These are phyloP conservation scores for Drosophila limbata DNA, from an alignment of 2,888 invertebrate genomes.

Conservation along the genomic window DNA sequence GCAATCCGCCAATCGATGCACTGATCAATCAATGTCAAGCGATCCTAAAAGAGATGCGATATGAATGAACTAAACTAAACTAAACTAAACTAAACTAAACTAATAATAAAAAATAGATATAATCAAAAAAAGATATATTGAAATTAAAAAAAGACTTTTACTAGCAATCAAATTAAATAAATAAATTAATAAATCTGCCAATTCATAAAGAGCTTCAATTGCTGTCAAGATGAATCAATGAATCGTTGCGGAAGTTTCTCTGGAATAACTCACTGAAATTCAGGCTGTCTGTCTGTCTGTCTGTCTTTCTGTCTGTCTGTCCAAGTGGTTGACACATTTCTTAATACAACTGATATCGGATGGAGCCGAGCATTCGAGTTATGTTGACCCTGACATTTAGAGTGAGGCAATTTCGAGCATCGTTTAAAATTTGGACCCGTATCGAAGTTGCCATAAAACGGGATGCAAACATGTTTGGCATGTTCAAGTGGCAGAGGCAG, in stretches of 20 bases:
- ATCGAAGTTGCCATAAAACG: slow-evolving; percentile 67
- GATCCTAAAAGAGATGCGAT: too few species aligned
- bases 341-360: background rate
- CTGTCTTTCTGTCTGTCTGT: background rate
- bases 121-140: too few species aligned
- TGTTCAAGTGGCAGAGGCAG: slow-evolving; percentile 71
- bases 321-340: slow-evolving; percentile 60
- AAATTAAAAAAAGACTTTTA: too few species aligned
- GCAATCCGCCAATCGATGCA: slow-evolving; percentile 52
- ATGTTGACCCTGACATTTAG: slow-evolving; percentile 81
- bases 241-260: slow-evolving; percentile 35
- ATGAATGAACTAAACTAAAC: too few species aligned
- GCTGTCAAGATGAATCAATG: slow-evolving; percentile 18
- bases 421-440: slow-evolving; percentile 58
- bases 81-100: too few species aligned
- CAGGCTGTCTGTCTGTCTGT: background rate
- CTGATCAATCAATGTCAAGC: slow-evolving; percentile 32
- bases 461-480: slow-evolving; percentile 84
- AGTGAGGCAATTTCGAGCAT: slow-evolving; percentile 49
- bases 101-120: too few species aligned
- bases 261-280: slow-evolving; percentile 31
- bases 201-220: slow-evolving; percentile 8
- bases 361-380: background rate
- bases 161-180: too few species aligned
- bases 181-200: slow-evolving; percentile 25